phyloP scores from a whole-genome alignment of 2,888 invertebrate species.

The Lasioglossum marginatum region DNA sequence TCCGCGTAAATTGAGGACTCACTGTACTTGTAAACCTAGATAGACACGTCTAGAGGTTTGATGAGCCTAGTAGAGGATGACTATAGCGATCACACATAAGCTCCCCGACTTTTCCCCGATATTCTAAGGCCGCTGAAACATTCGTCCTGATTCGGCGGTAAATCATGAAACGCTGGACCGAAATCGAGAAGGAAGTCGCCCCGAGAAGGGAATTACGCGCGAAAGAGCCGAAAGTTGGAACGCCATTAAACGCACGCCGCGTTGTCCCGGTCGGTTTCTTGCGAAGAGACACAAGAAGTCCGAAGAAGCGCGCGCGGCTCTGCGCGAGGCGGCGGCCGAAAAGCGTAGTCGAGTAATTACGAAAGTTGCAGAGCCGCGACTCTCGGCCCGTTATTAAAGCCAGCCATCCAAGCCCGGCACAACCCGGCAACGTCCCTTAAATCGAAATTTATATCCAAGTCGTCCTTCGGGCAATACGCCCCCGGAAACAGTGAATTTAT shows the following conservation, averaged over 20 bases:
- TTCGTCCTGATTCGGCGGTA: neutral
- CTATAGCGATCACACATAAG: no score
- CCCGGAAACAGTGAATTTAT: slow-evolving; percentile 63
- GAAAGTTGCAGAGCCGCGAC: slow-evolving; percentile 69
- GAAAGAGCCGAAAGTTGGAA: neutral
- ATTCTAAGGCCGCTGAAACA: neutral
- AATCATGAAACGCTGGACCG: neutral
- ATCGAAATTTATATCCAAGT: slow-evolving; percentile 69
- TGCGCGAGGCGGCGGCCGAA: neutral
- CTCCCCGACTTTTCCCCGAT: neutral
- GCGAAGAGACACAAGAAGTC: slow-evolving; percentile 9
- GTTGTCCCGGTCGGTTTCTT: slow-evolving; percentile 13
- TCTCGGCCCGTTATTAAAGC: slow-evolving; percentile 69
- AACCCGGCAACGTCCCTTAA: slow-evolving; percentile 49
- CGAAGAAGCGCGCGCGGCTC: slow-evolving; percentile 7
- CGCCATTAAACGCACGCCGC: slow-evolving; percentile 13
- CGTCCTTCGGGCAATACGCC: slow-evolving; percentile 42
- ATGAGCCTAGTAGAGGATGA: no score
- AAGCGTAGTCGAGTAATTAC: slow-evolving; percentile 62
- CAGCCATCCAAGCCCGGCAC: slow-evolving; percentile 36
- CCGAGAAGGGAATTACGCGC: neutral
- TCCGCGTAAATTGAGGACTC: no score
- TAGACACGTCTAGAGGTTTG: no score
- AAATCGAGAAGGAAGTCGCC: neutral
- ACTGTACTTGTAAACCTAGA: no score